Evolutionary conservation across 2,113 vertebrate genomes (phyloP).

Genomic region (Nothobranchius kuhntae): DNA sequence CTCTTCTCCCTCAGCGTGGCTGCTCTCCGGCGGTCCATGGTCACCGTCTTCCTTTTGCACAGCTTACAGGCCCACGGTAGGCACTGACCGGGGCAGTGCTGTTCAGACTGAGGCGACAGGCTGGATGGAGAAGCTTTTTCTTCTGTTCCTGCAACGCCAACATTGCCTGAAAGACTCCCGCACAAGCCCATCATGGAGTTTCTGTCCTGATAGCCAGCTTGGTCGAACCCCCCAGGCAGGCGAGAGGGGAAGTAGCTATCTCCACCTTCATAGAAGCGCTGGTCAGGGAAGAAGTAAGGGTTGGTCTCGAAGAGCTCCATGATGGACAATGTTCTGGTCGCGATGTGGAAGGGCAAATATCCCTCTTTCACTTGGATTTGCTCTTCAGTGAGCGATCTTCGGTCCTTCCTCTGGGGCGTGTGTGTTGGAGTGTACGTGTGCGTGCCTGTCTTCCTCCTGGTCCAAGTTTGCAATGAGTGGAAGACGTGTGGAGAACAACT

Average conservation of each 20-base stretch:
- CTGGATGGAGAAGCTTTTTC: slow-evolving; percentile 87
- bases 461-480: slow-evolving; percentile 77
- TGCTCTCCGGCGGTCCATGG: slow-evolving; percentile 90
- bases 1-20: slow-evolving; percentile 95
- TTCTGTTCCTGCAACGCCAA: slow-evolving; percentile 75
- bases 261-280: slow-evolving; percentile 91
- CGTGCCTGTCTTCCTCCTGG: slow-evolving; percentile 50
- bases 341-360: slow-evolving; percentile 37
- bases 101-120: slow-evolving; percentile 81
- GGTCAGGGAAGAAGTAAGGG: slow-evolving; percentile 94
- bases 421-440: slow-evolving; percentile 55
- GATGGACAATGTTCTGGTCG: slow-evolving; percentile 35
- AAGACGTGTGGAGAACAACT: slow-evolving; percentile 82
- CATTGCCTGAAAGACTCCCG: slow-evolving; percentile 73
- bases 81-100: slow-evolving; percentile 93
- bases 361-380: slow-evolving; percentile 48
- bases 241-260: slow-evolving; percentile 90
- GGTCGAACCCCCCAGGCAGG: slow-evolving; percentile 84
- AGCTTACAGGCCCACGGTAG: slow-evolving; percentile 97
- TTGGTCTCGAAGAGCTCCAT: slow-evolving; percentile 99
- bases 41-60: slow-evolving; percentile 94
- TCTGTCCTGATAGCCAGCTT: slow-evolving; percentile 84
- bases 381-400: slow-evolving; percentile 46
- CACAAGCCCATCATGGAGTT: slow-evolving; percentile 84
- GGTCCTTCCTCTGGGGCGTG: slow-evolving; percentile 58